A percentile compares a stretch with the other conserved stretches of the same genome.
phyloP scores from a whole-genome alignment of 2,113 vertebrate genomes.

The Eolophus roseicapilla region DNA sequence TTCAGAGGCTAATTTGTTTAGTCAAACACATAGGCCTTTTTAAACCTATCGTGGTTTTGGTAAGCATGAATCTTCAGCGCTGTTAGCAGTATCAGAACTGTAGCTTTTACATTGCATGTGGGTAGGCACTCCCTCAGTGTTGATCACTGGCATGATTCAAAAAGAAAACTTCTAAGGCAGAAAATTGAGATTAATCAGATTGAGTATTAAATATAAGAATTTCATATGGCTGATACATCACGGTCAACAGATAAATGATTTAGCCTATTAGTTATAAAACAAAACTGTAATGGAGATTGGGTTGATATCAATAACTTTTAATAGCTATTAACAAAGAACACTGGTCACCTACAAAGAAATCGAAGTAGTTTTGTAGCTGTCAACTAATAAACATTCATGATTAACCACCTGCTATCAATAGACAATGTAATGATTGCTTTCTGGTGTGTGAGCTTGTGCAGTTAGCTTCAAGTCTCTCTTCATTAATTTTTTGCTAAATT shows the following conservation, averaged over 20 bases:
- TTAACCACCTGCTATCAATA: constrained; percentile 20
- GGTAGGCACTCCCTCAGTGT: neutral
- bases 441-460: neutral
- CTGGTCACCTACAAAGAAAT: neutral
- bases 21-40: neutral
- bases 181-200: neutral
- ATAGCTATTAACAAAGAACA: neutral
- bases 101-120: neutral
- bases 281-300: neutral
- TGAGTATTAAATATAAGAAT: neutral
- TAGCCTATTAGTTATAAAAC: neutral
- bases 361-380: neutral
- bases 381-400: neutral
- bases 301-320: neutral
- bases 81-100: neutral
- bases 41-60: neutral
- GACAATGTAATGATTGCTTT: neutral
- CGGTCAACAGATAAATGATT: neutral
- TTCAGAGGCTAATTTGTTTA: neutral
- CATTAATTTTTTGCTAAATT: neutral
- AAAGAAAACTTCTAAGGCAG: neutral
- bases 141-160: neutral
- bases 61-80: neutral
- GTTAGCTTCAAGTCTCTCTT: constrained; percentile 20
- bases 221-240: neutral